Evolutionary conservation across 2,113 vertebrate genomes (phyloP), one percentile per base, ranked within the genome.

Genomic region (Salvelinus fontinalis): DNA sequence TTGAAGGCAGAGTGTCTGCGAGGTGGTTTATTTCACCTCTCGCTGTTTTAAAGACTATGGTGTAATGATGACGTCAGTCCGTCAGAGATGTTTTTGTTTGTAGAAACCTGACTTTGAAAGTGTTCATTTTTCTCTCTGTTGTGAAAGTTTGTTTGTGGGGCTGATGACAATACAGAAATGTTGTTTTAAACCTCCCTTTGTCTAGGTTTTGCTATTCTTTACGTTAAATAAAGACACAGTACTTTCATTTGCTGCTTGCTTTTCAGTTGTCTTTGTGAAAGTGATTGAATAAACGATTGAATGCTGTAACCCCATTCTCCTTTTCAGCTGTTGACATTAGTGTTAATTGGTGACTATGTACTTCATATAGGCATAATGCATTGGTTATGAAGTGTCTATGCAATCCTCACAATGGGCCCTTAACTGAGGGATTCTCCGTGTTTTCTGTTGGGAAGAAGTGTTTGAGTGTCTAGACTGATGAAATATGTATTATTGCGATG

Each of bases 221-320:
- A 80, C 62, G 79, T 88, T 83, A 73, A 92, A 90, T 91, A 89
- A 90, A 91, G 78, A 87, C 82, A 13, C 79, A 86, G 74, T 82
- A 81, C 83, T 83, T 86, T 86, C 75, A 81, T 27, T 75, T 54
- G 60, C 76, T 68, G 59, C 70, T 71, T 73, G 76, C 16, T 65
- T 7, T 57, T 81, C 20, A 44, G 2, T 4, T 54, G 71, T 62
- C 18, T 44, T 34, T 20, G 5, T 68, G 31, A 68, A 68, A 68
- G 14, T 73, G 18, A 20, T 64, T 60, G 31, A 76, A 77, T 80
- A 68, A 31, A 31, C 26, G 8, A 59, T 14, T n/a, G n/a, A 62
- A 62, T 62, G 59, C n/a, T 24, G 59, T 6, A 14, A 57, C 54
- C 16, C 7, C 5, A n/a, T 22, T 22, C 7, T 62, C 59, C 5